These are phyloP conservation scores for Conus ventricosus DNA, from an alignment of 1,140 invertebrate genomes.

Conservation along the genomic window DNA sequence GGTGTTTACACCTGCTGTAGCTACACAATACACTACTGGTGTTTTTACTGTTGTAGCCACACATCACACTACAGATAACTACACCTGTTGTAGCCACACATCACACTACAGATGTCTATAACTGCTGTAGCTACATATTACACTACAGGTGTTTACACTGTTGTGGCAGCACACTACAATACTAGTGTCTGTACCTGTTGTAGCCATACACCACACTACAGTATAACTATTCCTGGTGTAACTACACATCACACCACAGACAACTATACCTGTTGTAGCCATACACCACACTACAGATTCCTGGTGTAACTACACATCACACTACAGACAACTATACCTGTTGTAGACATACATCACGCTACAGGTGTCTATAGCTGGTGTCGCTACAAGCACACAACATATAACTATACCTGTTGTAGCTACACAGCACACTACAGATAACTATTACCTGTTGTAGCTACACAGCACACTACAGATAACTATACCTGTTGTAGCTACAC, in stretches of 20 bases:
- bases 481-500: not conserved
- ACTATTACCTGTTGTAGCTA: no score
- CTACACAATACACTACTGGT: no score
- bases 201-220: not conserved
- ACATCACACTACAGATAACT: not conserved
- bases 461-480: not conserved
- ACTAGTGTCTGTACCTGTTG: not conserved
- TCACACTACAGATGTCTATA: not conserved
- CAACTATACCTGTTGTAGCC: not conserved
- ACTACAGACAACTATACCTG: not conserved
- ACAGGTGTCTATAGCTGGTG: constrained; percentile 61
- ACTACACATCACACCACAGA: not conserved
- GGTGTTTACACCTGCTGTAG: constrained; percentile 41
- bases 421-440: constrained; percentile 33
- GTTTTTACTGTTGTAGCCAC: constrained; percentile 53
- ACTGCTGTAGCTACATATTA: not conserved
- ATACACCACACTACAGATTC: not conserved
- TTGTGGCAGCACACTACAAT: no score
- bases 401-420: constrained; percentile 26
- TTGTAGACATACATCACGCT: not conserved
- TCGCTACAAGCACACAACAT: no score
- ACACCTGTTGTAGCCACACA: not conserved
- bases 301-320: not conserved
- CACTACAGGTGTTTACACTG: not conserved
- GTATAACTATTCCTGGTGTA: not conserved